Percentiles rank a stretch among this genome's conserved stretches.
Evolutionary conservation across 2,797 vertebrate species (phyloP).

Genomic region (Sternarchorhynchus goeldii): DNA sequence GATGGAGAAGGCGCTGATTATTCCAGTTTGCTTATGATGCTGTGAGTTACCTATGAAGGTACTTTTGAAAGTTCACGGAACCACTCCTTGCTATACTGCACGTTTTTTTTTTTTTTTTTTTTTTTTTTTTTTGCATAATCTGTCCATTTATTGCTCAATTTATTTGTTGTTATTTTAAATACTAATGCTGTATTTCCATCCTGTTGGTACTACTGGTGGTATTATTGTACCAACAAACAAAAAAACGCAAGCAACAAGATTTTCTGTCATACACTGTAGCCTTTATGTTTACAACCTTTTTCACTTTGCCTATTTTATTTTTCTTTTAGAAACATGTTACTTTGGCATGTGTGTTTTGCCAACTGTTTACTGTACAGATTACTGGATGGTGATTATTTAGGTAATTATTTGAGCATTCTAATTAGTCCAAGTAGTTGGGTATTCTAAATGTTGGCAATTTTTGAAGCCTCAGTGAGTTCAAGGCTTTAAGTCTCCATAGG

Average conservation of each 20-base stretch:
- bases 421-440: neutral
- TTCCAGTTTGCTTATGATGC: neutral
- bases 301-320: neutral
- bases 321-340: constrained; percentile 15
- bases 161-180: constrained; percentile 22
- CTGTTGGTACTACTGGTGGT: constrained; percentile 17
- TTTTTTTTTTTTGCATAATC: neutral
- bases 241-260: constrained; percentile 29
- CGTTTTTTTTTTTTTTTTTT: neutral
- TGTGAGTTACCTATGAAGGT: constrained; percentile 35
- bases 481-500: neutral
- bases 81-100: constrained; percentile 8
- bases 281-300: constrained; percentile 18
- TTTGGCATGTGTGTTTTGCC: constrained; percentile 5
- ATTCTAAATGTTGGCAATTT: constrained; percentile 8
- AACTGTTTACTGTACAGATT: neutral
- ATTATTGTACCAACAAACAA: neutral
- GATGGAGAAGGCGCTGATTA: neutral
- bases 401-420: no score
- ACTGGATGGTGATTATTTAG: neutral
- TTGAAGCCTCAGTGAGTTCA: neutral
- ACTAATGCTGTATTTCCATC: constrained; percentile 34
- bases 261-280: constrained; percentile 33
- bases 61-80: constrained; percentile 17
- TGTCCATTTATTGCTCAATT: constrained; percentile 10